Evolutionary conservation across 2,797 vertebrate species (phyloP), one percentile per base, ranked within the genome.

Genomic region (Iguana delicatissima): DNA sequence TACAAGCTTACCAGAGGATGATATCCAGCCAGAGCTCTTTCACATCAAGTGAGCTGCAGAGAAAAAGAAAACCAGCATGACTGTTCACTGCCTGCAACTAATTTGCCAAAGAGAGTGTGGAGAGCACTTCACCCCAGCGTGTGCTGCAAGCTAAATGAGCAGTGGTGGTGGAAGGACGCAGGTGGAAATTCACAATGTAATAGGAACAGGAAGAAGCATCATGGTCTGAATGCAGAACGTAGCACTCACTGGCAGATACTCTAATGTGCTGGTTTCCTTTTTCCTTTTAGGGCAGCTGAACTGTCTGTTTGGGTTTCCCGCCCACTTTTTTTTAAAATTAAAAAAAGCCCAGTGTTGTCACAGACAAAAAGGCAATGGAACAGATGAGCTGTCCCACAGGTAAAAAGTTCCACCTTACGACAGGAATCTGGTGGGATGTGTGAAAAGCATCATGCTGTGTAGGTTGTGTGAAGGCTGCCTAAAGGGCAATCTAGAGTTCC

Each of bases 151-250:
- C 97, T 97, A 96, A 96, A 96, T 24, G 62, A 80, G 95, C 91
- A 86, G 94, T 12, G 32, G 79, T 35, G 42, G 80, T n/a, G 29
- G 80, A 87, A 94, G 89, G 96, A 96, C 95, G 97, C 92, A 97
- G 96, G 92, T 98, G 98, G 98, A 99, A 99, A 98, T 94, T 97
- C 93, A 97, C 94, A 95, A 93, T 94, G 94, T 97, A 95, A 97
- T 94, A 93, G 97, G 95, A 95, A 96, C 97, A 99, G 98, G 99
- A 99, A 99, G 97, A 94, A 95, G 84, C 98, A 97, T 99, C 98
- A 99, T 88, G 96, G 97, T 97, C 97, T 95, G 85, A 96, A 96
- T 94, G 94, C 92, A 24, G 24, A 89, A 86, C 77, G 2, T 73
- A 69, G n/a, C 3, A 16, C 73, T 80, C 87, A 89, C n/a, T 73